phyloP scores from a whole-genome alignment of 2,113 vertebrate species.

The Poeciliopsis occidentalis region DNA sequence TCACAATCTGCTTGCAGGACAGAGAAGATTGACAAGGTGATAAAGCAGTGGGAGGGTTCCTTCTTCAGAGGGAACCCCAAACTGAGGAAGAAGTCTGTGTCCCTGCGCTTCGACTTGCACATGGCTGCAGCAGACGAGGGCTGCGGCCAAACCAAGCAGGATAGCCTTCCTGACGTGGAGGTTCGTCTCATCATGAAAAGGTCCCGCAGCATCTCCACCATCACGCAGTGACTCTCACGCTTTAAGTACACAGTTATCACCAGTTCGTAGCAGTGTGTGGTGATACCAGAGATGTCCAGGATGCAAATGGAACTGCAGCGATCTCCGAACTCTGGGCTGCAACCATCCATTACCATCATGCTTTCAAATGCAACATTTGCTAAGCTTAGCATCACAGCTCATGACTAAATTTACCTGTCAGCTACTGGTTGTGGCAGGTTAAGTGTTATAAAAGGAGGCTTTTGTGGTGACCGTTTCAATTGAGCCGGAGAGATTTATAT shows the following conservation, averaged over 20 bases:
- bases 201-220: slow-evolving; percentile 92
- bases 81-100: slow-evolving; percentile 95
- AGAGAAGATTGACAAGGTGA: slow-evolving; percentile 95
- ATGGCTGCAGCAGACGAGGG: slow-evolving; percentile 90
- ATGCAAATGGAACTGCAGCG: neutral
- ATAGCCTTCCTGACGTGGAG: slow-evolving; percentile 90
- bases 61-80: slow-evolving; percentile 98
- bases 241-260: neutral
- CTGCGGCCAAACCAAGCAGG: slow-evolving; percentile 82
- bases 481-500: slow-evolving; percentile 1
- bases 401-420: slow-evolving; percentile 7
- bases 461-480: slow-evolving; percentile 25
- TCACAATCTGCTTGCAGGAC: slow-evolving; percentile 79
- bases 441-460: slow-evolving; percentile 23
- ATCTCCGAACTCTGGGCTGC: neutral
- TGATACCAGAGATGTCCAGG: neutral
- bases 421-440: slow-evolving; percentile 6
- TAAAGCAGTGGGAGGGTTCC: slow-evolving; percentile 97
- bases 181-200: slow-evolving; percentile 94
- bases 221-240: slow-evolving; percentile 78
- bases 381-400: slow-evolving; percentile 15
- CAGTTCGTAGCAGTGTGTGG: neutral
- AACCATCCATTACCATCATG: neutral
- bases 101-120: slow-evolving; percentile 95
- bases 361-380: slow-evolving; percentile 24